phyloP scores from a whole-genome alignment of 2,888 invertebrate genomes.

The Trilocha varians region DNA sequence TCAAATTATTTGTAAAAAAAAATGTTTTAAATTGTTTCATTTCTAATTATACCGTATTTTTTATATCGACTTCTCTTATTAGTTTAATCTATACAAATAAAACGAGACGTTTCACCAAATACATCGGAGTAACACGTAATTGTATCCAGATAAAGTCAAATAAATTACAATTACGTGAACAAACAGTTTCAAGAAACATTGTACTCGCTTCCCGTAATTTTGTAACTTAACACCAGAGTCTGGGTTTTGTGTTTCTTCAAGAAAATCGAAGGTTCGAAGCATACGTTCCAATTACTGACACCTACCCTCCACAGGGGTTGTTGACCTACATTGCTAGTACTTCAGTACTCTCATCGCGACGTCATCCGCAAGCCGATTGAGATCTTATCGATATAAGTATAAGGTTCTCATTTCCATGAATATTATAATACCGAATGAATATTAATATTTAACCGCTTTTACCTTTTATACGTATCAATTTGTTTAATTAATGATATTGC shows the following conservation, averaged over 20 bases:
- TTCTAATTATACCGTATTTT: too few species aligned
- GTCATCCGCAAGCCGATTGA: conserved; percentile 21
- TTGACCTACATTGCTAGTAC: conserved; percentile 37
- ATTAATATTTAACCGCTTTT: conserved; percentile 34
- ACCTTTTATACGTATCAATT: conserved; percentile 34
- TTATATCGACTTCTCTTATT: too few species aligned
- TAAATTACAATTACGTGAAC: neutral
- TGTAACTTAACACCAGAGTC: neutral
- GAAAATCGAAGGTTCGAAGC: conserved; percentile 28
- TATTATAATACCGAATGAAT: conserved; percentile 12
- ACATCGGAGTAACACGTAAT: neutral
- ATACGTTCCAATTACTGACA: conserved; percentile 35
- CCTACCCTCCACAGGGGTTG: conserved; percentile 25
- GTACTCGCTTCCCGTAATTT: neutral
- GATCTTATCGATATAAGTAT: conserved; percentile 21
- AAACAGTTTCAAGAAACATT: neutral
- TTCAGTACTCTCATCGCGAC: conserved; percentile 24
- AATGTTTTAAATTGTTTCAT: too few species aligned
- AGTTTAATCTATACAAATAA: too few species aligned
- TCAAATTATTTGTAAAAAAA: too few species aligned
- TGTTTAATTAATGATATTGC: too few species aligned
- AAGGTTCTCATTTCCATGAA: conserved; percentile 20
- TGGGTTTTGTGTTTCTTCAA: neutral
- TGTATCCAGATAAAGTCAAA: neutral
- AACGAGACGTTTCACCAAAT: too few species aligned